phyloP scores from a whole-genome alignment of 2,797 vertebrate species.

The Salarias fasciatus region DNA sequence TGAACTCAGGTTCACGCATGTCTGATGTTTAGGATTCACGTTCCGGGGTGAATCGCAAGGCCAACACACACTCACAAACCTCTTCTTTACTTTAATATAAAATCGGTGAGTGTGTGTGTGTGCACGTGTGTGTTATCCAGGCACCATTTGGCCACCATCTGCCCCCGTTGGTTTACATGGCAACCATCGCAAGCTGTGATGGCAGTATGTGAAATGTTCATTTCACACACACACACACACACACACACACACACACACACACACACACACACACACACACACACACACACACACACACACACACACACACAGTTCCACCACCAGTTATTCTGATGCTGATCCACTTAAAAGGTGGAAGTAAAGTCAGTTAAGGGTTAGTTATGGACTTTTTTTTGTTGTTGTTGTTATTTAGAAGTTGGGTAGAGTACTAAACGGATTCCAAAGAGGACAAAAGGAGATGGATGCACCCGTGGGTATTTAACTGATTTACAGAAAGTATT shows the following conservation, averaged over 20 bases:
- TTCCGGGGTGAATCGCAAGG: neutral
- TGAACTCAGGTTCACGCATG: conserved; percentile 8
- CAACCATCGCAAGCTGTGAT: conserved; percentile 64
- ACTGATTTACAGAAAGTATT: too few species aligned
- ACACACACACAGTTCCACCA: conserved; percentile 26
- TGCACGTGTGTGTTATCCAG: conserved; percentile 6
- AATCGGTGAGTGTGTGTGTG: conserved; percentile 5
- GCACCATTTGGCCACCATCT: conserved; percentile 76
- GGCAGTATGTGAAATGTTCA: conserved; percentile 56
- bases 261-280: conserved; percentile 11
- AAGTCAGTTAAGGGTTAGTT: too few species aligned
- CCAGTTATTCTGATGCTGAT: too few species aligned
- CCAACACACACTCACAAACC: neutral
- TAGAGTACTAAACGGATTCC: too few species aligned
- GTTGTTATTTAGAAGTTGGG: too few species aligned
- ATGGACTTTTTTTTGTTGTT: too few species aligned
- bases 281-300: neutral
- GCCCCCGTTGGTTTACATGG: conserved; percentile 63
- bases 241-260: conserved; percentile 9
- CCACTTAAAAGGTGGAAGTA: too few species aligned
- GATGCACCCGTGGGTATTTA: too few species aligned
- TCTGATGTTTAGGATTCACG: neutral
- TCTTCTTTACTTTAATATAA: neutral
- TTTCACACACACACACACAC: neutral
- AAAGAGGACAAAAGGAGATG: too few species aligned